phyloP scores from a whole-genome alignment of 2,113 vertebrate genomes.

The Dissostichus mawsoni region DNA sequence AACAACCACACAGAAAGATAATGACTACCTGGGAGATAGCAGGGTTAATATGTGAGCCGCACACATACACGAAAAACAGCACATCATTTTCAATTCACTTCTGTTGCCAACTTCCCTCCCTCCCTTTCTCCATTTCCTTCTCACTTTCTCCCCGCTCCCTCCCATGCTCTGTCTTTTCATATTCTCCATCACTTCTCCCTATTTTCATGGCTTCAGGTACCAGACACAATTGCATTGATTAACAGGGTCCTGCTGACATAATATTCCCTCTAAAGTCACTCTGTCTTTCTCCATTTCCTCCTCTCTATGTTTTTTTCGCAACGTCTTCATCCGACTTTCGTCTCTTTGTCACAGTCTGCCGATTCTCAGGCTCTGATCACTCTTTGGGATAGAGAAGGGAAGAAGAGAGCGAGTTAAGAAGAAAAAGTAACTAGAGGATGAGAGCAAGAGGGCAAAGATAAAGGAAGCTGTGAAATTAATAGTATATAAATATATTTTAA shows the following conservation, averaged over 20 bases:
- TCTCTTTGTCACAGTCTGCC: slow-evolving; percentile 65
- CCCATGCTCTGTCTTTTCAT: slow-evolving; percentile 60
- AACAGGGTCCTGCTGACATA: slow-evolving; percentile 74
- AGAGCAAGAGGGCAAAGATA: slow-evolving; percentile 15
- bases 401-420: slow-evolving; percentile 17
- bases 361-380: slow-evolving; percentile 79
- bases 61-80: slow-evolving; percentile 68
- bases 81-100: slow-evolving; percentile 86
- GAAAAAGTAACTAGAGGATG: slow-evolving; percentile 28
- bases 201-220: slow-evolving; percentile 78
- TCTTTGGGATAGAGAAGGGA: slow-evolving; percentile 66
- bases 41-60: slow-evolving; percentile 75
- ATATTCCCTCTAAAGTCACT: slow-evolving; percentile 70
- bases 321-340: slow-evolving; percentile 49
- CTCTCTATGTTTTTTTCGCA: slow-evolving; percentile 44
- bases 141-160: slow-evolving; percentile 56
- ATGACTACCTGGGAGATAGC: slow-evolving; percentile 79
- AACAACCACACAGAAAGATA: slow-evolving; percentile 61
- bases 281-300: slow-evolving; percentile 45
- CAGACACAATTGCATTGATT: slow-evolving; percentile 81
- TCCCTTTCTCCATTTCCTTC: slow-evolving; percentile 62
- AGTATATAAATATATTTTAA: slow-evolving; percentile 46
- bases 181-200: slow-evolving; percentile 65
- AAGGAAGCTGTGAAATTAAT: slow-evolving; percentile 36
- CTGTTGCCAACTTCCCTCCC: slow-evolving; percentile 70